Conservation (phyloP, 2,888 invertebrate genomes). For the Apotomis betuletana region DNA sequence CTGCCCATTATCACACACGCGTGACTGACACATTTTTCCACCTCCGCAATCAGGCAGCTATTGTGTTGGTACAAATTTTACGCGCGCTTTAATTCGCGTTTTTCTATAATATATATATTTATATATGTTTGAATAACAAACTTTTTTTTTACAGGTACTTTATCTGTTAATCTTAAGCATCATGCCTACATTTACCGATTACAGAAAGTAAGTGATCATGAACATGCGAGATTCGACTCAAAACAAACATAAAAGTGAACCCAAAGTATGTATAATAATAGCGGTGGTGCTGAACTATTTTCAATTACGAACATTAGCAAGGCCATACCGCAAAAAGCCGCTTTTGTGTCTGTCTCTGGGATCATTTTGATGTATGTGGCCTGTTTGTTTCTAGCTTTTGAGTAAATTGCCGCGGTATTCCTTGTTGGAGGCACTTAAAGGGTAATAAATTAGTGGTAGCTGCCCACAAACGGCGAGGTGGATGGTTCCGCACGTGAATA, state of each 20-base stretch:
- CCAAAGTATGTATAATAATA: too few species aligned
- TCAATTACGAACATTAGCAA: background rate
- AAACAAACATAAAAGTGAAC: too few species aligned
- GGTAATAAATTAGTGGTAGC: conserved; percentile 78
- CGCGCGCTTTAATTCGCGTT: too few species aligned
- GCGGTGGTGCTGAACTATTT: background rate
- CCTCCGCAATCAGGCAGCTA: conserved; percentile 14
- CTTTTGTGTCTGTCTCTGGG: background rate
- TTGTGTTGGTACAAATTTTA: background rate
- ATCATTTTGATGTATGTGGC: conserved; percentile 33
- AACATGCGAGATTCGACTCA: too few species aligned
- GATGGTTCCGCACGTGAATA: conserved; percentile 74
- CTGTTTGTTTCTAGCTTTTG: conserved; percentile 59
- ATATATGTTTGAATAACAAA: too few species aligned
- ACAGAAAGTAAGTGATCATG: too few species aligned
- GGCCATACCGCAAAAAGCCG: background rate
- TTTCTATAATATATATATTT: too few species aligned
- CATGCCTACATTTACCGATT: too few species aligned
- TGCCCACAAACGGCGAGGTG: conserved; percentile 77
- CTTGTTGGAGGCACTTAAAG: conserved; percentile 75
- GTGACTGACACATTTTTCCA: background rate
- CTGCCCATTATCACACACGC: background rate
- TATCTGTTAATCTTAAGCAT: too few species aligned
- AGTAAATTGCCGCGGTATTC: conserved; percentile 65
- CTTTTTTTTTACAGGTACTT: too few species aligned